phyloP scores from a whole-genome alignment of 2,113 vertebrate species.

The Macquaria ambigua region DNA sequence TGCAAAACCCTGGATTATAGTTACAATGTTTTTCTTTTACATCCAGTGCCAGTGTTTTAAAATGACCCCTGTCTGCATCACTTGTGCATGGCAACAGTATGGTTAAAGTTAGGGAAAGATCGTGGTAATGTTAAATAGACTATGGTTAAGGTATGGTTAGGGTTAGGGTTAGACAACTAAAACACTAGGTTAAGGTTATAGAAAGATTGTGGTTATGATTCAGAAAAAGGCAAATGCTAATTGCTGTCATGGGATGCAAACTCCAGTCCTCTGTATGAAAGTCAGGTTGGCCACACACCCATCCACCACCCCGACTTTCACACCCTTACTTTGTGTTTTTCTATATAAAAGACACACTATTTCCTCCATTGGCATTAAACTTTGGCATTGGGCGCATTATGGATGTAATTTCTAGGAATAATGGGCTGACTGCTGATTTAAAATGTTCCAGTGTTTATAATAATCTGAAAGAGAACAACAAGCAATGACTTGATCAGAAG shows the following conservation, averaged over 20 bases:
- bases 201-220: neutral
- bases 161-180: neutral
- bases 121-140: neutral
- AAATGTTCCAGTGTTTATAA: neutral
- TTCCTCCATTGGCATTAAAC: neutral
- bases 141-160: neutral
- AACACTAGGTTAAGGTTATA: too few species aligned
- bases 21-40: neutral
- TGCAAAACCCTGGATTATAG: neutral
- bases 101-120: neutral
- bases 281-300: neutral
- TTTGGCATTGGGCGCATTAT: neutral
- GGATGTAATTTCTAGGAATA: neutral
- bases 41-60: neutral
- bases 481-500: neutral
- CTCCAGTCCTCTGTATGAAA: neutral
- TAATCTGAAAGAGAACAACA: neutral
- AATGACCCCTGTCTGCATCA: too few species aligned
- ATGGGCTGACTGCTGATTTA: neutral
- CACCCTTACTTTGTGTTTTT: too few species aligned
- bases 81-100: neutral
- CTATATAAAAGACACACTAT: neutral
- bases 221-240: neutral
- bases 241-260: neutral
- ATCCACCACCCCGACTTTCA: neutral